phyloP scores from a whole-genome alignment of 2,888 invertebrate genomes.

The Drosophila mayaguana region DNA sequence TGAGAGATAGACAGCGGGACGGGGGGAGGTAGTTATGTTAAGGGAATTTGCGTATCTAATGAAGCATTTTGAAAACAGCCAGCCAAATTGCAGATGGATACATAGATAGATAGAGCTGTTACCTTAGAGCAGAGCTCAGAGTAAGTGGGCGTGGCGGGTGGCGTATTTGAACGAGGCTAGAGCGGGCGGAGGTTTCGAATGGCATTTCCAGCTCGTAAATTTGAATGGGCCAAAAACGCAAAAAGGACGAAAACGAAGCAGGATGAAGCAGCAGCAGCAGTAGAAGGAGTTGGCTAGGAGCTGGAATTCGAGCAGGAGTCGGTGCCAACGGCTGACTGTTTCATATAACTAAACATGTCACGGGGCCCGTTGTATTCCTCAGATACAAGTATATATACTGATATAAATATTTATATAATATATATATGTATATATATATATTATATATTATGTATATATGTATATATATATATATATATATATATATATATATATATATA shows the following conservation, averaged over 20 bases:
- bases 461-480: constrained; percentile 19
- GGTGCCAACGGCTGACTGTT: constrained; percentile 12
- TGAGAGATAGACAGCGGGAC: neutral
- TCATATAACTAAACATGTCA: constrained; percentile 53
- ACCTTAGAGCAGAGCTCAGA: constrained; percentile 4
- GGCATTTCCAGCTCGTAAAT: constrained; percentile 70
- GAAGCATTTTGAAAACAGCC: constrained; percentile 67
- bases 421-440: constrained; percentile 9
- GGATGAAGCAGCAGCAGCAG: neutral
- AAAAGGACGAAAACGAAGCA: constrained; percentile 33
- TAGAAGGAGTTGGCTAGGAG: neutral
- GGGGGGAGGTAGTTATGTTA: neutral
- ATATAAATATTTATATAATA: constrained; percentile 20
- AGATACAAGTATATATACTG: constrained; percentile 28
- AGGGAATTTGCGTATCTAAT: constrained; percentile 64
- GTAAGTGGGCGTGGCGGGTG: neutral
- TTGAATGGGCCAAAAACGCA: constrained; percentile 53
- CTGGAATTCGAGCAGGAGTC: neutral
- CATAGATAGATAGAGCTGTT: constrained; percentile 14
- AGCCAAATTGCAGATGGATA: constrained; percentile 42
- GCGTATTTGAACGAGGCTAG: neutral
- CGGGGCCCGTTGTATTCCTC: constrained; percentile 39
- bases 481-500: constrained; percentile 11
- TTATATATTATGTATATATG: constrained; percentile 19
- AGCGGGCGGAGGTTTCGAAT: constrained; percentile 34